phyloP scores from a whole-genome alignment of 2,888 invertebrate genomes.

The Xylota segnis region DNA sequence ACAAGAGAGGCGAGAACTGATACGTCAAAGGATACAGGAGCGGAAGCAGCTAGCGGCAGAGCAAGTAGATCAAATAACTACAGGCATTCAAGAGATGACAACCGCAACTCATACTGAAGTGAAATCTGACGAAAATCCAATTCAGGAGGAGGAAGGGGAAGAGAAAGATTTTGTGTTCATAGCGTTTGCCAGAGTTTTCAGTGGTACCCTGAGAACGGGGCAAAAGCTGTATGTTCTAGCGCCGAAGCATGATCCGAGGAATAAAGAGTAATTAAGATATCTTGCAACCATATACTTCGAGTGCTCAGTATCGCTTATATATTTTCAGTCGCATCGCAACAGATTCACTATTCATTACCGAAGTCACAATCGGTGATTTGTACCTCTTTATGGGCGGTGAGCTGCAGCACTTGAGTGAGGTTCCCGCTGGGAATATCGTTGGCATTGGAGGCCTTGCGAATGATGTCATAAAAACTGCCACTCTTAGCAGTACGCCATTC shows the following conservation, averaged over 20 bases:
- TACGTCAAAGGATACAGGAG: constrained; percentile 88
- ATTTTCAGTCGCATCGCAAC: constrained; percentile 67
- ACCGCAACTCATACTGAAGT: constrained; percentile 78
- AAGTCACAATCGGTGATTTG: constrained; percentile 88
- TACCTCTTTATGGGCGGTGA: constrained; percentile 98
- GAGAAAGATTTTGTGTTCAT: constrained; percentile 88
- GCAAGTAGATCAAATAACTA: constrained; percentile 24
- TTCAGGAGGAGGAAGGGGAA: constrained; percentile 78
- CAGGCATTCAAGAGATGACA: constrained; percentile 78
- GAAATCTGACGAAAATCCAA: background rate
- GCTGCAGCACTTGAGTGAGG: constrained; percentile 90
- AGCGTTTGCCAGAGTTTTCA: constrained; percentile 97
- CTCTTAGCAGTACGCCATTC: constrained; percentile 91
- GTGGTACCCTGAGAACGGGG: constrained; percentile 92
- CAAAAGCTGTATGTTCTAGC: constrained; percentile 93
- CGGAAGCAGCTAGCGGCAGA: constrained; percentile 81
- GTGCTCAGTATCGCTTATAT: background rate
- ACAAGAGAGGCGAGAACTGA: constrained; percentile 88
- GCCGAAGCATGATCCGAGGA: constrained; percentile 94
- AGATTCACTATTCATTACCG: constrained; percentile 82
- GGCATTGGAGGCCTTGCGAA: constrained; percentile 94
- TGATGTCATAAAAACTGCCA: constrained; percentile 94
- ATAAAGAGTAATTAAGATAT: constrained; percentile 80
- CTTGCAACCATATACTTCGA: background rate
- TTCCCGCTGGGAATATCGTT: constrained; percentile 96